A percentile compares a stretch with the other conserved stretches of the same genome.
Conservation (phyloP, 2,888 invertebrate genomes). For the Xylota segnis region DNA sequence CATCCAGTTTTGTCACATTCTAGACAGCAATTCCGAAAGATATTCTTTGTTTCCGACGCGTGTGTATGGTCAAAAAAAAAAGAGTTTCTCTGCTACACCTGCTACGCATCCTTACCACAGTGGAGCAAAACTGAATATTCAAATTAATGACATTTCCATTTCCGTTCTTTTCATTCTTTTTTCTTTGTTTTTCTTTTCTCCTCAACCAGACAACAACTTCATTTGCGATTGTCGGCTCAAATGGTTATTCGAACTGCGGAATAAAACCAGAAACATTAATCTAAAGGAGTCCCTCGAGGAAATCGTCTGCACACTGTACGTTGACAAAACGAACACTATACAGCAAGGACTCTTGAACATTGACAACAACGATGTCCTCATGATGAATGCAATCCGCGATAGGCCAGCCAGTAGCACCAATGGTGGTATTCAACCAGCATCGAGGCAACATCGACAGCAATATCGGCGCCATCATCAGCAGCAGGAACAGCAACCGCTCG, state of each 20-base stretch:
- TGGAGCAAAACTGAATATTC: conserved; percentile 51
- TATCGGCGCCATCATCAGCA: conserved; percentile 70
- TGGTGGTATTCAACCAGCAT: conserved; percentile 30
- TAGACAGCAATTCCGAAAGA: not conserved
- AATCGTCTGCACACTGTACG: conserved; percentile 89
- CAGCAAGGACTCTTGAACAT: conserved; percentile 67
- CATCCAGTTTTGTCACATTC: too few species aligned
- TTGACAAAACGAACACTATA: conserved; percentile 73
- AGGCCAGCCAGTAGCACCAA: conserved; percentile 50
- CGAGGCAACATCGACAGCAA: conserved; percentile 69
- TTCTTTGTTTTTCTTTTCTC: conserved; percentile 78
- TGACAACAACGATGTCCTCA: conserved; percentile 73
- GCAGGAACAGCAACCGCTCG: conserved; percentile 53
- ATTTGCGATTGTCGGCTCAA: conserved; percentile 93
- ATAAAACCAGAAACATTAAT: conserved; percentile 90
- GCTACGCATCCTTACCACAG: not conserved
- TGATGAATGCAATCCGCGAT: conserved; percentile 74
- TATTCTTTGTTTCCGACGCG: not conserved
- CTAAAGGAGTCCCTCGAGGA: conserved; percentile 89
- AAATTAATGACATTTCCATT: conserved; percentile 72
- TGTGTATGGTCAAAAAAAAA: not conserved
- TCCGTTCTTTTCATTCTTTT: conserved; percentile 57
- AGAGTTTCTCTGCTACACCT: not conserved
- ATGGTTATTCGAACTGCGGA: conserved; percentile 91
- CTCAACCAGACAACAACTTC: conserved; percentile 92